These are phyloP conservation scores for Leptopilina drosophilae DNA, from an alignment of 2,888 invertebrate genomes.

Conservation along the genomic window DNA sequence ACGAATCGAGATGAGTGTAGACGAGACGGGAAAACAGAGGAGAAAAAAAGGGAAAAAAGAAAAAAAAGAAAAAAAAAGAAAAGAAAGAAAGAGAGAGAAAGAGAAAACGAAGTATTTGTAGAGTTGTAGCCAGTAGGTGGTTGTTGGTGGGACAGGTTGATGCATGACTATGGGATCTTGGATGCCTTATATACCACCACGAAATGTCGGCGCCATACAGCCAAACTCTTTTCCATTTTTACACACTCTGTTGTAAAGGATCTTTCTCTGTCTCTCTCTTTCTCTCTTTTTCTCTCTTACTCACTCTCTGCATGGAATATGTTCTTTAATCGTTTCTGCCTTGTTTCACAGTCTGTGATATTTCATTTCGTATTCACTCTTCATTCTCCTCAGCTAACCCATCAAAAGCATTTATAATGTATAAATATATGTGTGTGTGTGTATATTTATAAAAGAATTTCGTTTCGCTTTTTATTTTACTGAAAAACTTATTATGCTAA, in stretches of 20 bases:
- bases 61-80: conserved; percentile 22
- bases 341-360: conserved; percentile 2
- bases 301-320: conserved; percentile 3
- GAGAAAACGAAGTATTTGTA: conserved; percentile 39
- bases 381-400: neutral
- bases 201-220: conserved; percentile 70
- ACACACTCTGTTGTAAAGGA: conserved; percentile 44
- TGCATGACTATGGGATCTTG: conserved; percentile 70
- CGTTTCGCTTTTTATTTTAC: neutral
- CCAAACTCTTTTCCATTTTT: conserved; percentile 63
- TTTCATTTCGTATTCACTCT: conserved; percentile 10
- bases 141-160: conserved; percentile 70
- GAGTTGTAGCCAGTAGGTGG: conserved; percentile 58
- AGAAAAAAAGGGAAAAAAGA: conserved; percentile 6
- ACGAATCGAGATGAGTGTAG: conserved; percentile 36
- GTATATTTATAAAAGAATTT: neutral
- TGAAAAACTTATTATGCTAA: conserved; percentile 2
- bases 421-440: too few relatives aligned
- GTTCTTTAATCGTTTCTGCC: conserved; percentile 21
- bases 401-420: neutral
- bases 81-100: conserved; percentile 25
- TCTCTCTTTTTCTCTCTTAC: too few relatives aligned
- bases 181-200: conserved; percentile 63
- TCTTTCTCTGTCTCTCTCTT: neutral
- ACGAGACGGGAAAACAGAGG: conserved; percentile 30